Evolutionary conservation across 2,797 vertebrate genomes (phyloP), one percentile per base, ranked within the genome.

Genomic region (Fratercula arctica): DNA sequence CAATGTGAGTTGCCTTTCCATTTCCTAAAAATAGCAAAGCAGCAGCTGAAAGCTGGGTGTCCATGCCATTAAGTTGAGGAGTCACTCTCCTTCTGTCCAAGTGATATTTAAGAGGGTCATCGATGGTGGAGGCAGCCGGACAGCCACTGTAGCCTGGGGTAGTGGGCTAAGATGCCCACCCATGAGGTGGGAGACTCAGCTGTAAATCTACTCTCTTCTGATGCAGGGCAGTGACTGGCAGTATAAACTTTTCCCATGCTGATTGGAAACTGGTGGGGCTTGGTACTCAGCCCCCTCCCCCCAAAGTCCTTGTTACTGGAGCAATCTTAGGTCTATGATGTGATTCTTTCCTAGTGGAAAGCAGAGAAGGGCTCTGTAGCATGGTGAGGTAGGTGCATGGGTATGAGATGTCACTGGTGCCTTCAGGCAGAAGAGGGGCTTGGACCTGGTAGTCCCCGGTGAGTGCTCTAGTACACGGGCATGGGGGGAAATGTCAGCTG

Each of bases 381-480:
- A 0, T 29, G 25, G 16, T 11, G 13, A 35, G 6, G 8, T 46
- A 50, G 45, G 17, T 57, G 11, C 12, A 10, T 2, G 2, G 15
- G 16, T 81, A 15, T 37, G 33, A 50, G 59, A 18, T 20, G 18
- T 43, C 29, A 46, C 14, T 56, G 26, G 9, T 82, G 29, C 8
- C 12, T 17, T 75, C 18, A 72, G 68, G 16, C n/a, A 63, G 26
- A 67, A 83, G 21, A 51, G 11, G 7, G 15, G 5, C 28, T 79
- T 63, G 45, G 20, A 69, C 15, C 15, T 75, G 31, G 5, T 53
- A 4, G 13, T 72, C 13, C 13, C 18, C 6, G 57, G 46, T 68
- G 69, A 80, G 11, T 60, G 0, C 23, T 45, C 13, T 54, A 16
- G 43, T n/a, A 43, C 1, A 2, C 0, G 25, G 21, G 11, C 0